Conservation (phyloP, 2,113 vertebrate genomes). For the Aphyosemion australe region DNA sequence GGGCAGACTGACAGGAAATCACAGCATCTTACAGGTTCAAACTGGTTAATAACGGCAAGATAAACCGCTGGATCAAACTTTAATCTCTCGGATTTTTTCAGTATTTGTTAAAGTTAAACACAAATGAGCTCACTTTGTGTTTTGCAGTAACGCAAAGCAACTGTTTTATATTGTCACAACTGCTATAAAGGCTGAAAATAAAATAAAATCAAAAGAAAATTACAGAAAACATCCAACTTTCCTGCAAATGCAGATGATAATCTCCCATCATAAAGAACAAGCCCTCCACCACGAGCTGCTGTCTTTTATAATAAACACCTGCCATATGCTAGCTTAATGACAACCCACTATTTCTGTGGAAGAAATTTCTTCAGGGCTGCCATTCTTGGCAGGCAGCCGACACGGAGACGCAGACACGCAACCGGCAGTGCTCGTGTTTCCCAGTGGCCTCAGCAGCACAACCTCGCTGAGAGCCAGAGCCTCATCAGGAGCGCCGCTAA, state of each 20-base stretch:
- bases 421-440: slow-evolving; percentile 47
- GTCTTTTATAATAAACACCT: slow-evolving; percentile 52
- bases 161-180: slow-evolving; percentile 7
- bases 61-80: slow-evolving; percentile 2
- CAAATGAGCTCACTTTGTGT: background rate
- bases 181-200: slow-evolving; percentile 17
- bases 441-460: slow-evolving; percentile 27
- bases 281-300: slow-evolving; percentile 6
- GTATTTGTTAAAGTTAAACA: slow-evolving; percentile 23
- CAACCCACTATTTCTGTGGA: slow-evolving; percentile 45
- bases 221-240: slow-evolving; percentile 19
- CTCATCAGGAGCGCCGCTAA: slow-evolving; percentile 27
- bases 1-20: slow-evolving; percentile 45
- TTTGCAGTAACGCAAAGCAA: slow-evolving; percentile 16
- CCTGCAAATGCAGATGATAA: slow-evolving; percentile 7
- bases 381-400: slow-evolving; percentile 43
- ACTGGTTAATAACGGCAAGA: slow-evolving; percentile 45
- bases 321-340: slow-evolving; percentile 61
- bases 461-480: slow-evolving; percentile 31
- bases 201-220: slow-evolving; percentile 36
- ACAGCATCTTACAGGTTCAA: slow-evolving; percentile 30
- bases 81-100: slow-evolving; percentile 15
- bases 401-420: slow-evolving; percentile 33
- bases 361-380: slow-evolving; percentile 57
- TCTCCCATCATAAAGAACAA: slow-evolving; percentile 35